Evolutionary conservation across 2,888 invertebrate genomes (phyloP).

Genomic region (Alsophila aescularia): DNA sequence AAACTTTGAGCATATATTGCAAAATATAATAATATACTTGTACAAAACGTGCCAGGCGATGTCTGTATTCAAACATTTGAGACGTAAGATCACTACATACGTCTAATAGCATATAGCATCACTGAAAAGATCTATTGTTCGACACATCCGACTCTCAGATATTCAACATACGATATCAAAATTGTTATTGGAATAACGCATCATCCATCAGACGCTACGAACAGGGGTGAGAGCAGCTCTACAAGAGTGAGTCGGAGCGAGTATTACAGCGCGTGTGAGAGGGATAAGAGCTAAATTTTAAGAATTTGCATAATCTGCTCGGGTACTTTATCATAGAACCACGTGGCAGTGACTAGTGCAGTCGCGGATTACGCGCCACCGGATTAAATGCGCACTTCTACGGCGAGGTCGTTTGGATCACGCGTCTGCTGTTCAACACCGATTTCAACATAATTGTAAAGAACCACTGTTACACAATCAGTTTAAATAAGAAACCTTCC

Average conservation of each 20-base stretch:
- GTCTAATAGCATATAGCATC: not conserved
- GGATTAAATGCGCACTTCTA: slow-evolving; percentile 72
- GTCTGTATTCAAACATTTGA: not conserved
- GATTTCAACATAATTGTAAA: slow-evolving; percentile 10
- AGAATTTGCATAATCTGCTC: slow-evolving; percentile 84
- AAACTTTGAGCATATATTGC: too few species aligned
- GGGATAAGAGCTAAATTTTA: slow-evolving; percentile 69
- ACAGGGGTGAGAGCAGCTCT: slow-evolving; percentile 73
- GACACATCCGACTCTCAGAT: slow-evolving; percentile 67
- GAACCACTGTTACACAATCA: slow-evolving; percentile 3
- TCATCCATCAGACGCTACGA: slow-evolving; percentile 80
- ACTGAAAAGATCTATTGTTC: slow-evolving; percentile 30
- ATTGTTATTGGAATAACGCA: slow-evolving; percentile 84
- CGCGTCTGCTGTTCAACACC: slow-evolving; percentile 40
- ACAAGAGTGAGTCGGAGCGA: slow-evolving; percentile 54
- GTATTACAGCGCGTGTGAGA: slow-evolving; percentile 48
- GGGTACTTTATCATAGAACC: slow-evolving; percentile 84
- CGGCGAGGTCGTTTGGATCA: slow-evolving; percentile 55
- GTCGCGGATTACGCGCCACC: slow-evolving; percentile 73
- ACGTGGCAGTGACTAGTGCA: slow-evolving; percentile 85
- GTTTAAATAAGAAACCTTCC: slow-evolving; percentile 9
- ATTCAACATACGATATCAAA: slow-evolving; percentile 80
- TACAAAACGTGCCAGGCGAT: too few species aligned
- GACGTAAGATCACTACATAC: not conserved
- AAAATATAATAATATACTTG: too few species aligned